Evolutionary conservation across 2,888 invertebrate genomes (phyloP).

Genomic region (Cerastis rubricosa): DNA sequence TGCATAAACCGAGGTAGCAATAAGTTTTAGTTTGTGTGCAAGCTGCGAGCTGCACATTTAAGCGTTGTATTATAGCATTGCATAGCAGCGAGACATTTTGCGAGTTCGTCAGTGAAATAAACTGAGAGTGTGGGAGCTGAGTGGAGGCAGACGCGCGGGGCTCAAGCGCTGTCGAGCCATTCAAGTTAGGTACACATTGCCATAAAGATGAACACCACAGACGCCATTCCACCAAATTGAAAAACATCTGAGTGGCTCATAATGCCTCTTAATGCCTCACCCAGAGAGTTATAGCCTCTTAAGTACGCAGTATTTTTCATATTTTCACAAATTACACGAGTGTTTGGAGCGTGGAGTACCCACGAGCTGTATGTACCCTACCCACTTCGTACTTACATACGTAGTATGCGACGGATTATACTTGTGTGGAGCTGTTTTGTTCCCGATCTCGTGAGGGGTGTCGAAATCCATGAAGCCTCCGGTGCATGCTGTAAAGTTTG

Average conservation of each 20-base stretch:
- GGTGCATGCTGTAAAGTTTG: slow-evolving; percentile 3
- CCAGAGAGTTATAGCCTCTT: slow-evolving; percentile 83
- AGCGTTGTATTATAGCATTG: neutral
- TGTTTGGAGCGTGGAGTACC: slow-evolving; percentile 69
- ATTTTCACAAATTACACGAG: slow-evolving; percentile 85
- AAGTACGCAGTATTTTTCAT: slow-evolving; percentile 86
- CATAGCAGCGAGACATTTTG: slow-evolving; percentile 1
- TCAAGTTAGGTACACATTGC: slow-evolving; percentile 72
- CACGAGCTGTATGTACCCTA: slow-evolving; percentile 25
- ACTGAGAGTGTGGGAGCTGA: slow-evolving; percentile 25
- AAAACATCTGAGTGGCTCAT: slow-evolving; percentile 87
- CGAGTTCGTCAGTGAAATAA: slow-evolving; percentile 23
- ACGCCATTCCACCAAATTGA: slow-evolving; percentile 88
- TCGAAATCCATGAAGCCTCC: slow-evolving; percentile 31
- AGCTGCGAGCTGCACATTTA: neutral
- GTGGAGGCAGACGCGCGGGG: slow-evolving; percentile 15
- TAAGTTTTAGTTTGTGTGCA: neutral
- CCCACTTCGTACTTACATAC: neutral
- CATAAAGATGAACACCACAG: slow-evolving; percentile 78
- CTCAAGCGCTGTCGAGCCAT: slow-evolving; percentile 62
- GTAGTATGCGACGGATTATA: slow-evolving; percentile 35
- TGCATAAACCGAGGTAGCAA: slow-evolving; percentile 10
- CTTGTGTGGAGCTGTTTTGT: slow-evolving; percentile 50
- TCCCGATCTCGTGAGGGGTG: slow-evolving; percentile 59
- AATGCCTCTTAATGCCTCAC: slow-evolving; percentile 87